Evolutionary conservation across 2,888 invertebrate genomes (phyloP).

Genomic region (Rhogogaster chlorosoma): DNA sequence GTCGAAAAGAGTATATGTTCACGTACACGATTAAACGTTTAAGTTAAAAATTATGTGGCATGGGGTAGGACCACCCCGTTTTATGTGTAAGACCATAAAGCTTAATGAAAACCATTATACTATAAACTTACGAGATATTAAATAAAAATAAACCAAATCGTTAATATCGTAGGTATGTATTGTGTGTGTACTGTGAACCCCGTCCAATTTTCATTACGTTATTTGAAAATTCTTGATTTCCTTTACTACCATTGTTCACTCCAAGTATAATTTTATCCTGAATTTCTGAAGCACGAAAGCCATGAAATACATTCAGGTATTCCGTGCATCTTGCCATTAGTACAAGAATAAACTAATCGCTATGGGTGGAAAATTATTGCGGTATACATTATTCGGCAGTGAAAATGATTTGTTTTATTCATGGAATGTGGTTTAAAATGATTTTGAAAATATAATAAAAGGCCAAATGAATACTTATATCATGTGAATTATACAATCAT

Average conservation of each 20-base stretch:
- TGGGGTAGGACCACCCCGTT: slow-evolving; percentile 68
- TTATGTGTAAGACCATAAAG: slow-evolving; percentile 77
- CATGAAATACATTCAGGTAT: background rate
- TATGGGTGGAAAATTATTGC: background rate
- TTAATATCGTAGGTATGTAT: slow-evolving; percentile 60
- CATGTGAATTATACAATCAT: background rate
- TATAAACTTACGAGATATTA: slow-evolving; percentile 77
- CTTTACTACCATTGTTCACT: background rate
- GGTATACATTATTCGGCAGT: background rate
- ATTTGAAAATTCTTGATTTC: background rate
- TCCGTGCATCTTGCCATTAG: background rate
- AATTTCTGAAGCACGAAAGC: background rate
- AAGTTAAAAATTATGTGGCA: slow-evolving; percentile 71
- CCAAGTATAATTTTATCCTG: background rate
- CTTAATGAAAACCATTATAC: slow-evolving; percentile 77
- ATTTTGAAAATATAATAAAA: background rate
- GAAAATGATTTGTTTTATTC: background rate
- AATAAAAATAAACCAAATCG: slow-evolving; percentile 77
- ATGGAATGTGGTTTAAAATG: background rate
- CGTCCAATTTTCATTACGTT: background rate
- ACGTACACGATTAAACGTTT: slow-evolving; percentile 63
- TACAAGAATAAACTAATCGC: background rate
- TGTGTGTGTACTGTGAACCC: slow-evolving; percentile 27
- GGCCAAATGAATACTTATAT: background rate
- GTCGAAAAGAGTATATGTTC: slow-evolving; percentile 29